Conservation (phyloP, 2,113 vertebrate species). For the Pseudolaguvia tuberculata region DNA sequence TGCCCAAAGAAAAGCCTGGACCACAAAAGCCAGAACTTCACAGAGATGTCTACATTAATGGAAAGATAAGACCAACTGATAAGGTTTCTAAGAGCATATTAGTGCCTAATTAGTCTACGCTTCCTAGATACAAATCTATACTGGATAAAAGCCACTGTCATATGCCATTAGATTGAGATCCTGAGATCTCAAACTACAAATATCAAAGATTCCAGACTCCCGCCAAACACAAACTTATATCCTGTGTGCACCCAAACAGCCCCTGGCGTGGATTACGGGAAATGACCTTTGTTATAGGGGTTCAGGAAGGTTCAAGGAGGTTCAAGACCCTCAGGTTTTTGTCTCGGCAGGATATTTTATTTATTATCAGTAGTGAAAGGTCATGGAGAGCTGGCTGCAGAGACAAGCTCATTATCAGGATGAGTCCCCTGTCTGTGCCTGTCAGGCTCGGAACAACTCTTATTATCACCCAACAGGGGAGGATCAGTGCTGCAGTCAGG, state of each 20-base stretch:
- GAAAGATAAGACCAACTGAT: conserved; percentile 24
- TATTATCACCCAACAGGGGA: conserved; percentile 42
- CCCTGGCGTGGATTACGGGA: conserved; percentile 33
- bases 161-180: background rate
- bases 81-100: conserved; percentile 31
- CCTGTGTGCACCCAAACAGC: conserved; percentile 23
- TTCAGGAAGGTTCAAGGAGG: conserved; percentile 21
- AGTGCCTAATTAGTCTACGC: background rate
- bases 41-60: conserved; percentile 41
- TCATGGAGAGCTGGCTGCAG: conserved; percentile 43
- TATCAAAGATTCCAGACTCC: conserved; percentile 13
- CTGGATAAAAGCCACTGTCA: background rate
- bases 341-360: conserved; percentile 40
- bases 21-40: conserved; percentile 32
- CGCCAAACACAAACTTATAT: conserved; percentile 24
- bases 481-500: conserved; percentile 3
- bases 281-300: conserved; percentile 31
- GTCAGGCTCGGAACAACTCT: conserved; percentile 25
- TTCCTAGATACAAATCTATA: conserved; percentile 4
- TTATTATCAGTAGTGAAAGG: conserved; percentile 48
- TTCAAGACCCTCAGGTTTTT: conserved; percentile 30
- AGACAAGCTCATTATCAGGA: conserved; percentile 47
- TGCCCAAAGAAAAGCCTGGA: background rate
- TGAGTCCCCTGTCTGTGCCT: conserved; percentile 23
- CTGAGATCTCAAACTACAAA: background rate